A percentile compares a stretch with the other conserved stretches of the same genome.
These are phyloP conservation scores for Procambarus virginalis DNA, from an alignment of 1,140 invertebrate species.

Conservation along the genomic window DNA sequence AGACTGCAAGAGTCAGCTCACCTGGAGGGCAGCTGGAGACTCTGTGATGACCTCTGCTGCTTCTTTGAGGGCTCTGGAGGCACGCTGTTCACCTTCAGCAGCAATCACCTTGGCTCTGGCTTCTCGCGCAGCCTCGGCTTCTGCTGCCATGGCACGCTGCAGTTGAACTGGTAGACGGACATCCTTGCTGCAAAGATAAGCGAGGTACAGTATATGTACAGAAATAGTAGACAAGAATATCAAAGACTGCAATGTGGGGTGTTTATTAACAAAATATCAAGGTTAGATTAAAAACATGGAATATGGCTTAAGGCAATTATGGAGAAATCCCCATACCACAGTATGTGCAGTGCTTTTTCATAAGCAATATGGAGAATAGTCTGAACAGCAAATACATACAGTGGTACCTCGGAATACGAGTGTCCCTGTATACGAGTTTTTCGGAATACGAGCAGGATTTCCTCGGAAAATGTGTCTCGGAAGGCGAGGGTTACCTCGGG, in stretches of 20 bases:
- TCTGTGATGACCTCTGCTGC: slow-evolving; percentile 91
- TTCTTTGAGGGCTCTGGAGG: slow-evolving; percentile 89
- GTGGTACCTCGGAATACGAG: too few relatives aligned
- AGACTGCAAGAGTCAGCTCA: slow-evolving; percentile 86
- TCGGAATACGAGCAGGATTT: too few relatives aligned
- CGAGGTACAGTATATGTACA: background rate
- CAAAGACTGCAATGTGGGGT: background rate
- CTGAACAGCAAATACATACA: too few relatives aligned
- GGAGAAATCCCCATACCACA: too few relatives aligned
- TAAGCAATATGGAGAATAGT: too few relatives aligned
- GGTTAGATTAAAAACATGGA: too few relatives aligned
- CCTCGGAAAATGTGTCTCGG: too few relatives aligned
- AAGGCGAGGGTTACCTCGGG: too few relatives aligned
- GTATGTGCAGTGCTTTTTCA: too few relatives aligned
- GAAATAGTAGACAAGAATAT: background rate
- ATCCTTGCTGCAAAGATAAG: slow-evolving; percentile 77
- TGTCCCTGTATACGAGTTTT: too few relatives aligned
- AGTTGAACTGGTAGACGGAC: slow-evolving; percentile 79
- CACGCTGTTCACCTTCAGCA: slow-evolving; percentile 87
- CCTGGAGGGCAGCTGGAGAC: slow-evolving; percentile 88
- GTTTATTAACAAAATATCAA: too few relatives aligned
- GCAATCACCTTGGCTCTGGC: slow-evolving; percentile 79
- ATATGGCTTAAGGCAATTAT: too few relatives aligned
- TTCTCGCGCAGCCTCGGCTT: slow-evolving; percentile 78
- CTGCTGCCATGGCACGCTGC: slow-evolving; percentile 79